Conservation (phyloP, 1,140 invertebrate species). For the Lanistes nyassanus region DNA sequence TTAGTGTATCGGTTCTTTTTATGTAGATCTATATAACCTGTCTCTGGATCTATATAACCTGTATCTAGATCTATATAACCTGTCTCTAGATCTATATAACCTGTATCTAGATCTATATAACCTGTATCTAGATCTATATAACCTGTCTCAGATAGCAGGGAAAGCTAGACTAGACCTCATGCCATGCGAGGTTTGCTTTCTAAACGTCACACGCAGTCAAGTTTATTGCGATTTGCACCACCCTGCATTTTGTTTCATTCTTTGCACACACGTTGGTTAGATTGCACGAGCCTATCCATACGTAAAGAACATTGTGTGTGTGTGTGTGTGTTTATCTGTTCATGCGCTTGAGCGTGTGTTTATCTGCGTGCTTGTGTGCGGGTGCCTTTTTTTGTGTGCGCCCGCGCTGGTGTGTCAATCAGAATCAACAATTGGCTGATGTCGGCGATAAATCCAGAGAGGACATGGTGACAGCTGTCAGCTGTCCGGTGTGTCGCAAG, state of each 20-base stretch:
- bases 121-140: too few species aligned
- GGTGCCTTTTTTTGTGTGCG: background rate
- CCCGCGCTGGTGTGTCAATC: background rate
- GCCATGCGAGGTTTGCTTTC: background rate
- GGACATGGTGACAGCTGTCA: background rate
- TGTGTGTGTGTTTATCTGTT: constrained; percentile 8
- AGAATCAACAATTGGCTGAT: background rate
- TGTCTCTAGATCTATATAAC: too few species aligned
- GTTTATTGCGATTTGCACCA: background rate
- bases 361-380: background rate
- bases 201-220: too few species aligned
- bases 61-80: too few species aligned
- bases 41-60: too few species aligned
- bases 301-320: background rate
- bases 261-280: background rate
- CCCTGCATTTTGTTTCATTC: background rate
- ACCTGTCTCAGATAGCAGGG: too few species aligned
- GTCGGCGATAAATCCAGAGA: background rate
- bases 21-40: too few species aligned
- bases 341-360: background rate
- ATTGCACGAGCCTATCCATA: background rate
- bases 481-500: too few species aligned
- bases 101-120: too few species aligned
- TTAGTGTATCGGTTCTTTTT: too few species aligned
- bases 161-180: too few species aligned